phyloP scores from a whole-genome alignment of 1,140 invertebrate species.

The Wasmannia auropunctata region DNA sequence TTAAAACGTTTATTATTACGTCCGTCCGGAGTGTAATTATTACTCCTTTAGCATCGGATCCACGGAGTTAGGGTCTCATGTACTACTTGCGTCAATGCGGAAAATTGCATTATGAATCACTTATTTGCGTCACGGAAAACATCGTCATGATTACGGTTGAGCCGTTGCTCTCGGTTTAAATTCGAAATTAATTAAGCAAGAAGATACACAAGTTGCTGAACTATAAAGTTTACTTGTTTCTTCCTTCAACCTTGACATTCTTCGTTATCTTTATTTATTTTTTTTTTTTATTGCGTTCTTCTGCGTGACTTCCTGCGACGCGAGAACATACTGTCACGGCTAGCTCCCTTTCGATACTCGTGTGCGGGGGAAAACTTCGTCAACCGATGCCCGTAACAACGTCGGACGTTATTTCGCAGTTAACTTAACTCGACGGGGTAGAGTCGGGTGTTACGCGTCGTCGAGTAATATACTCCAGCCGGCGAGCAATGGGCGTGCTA shows the following conservation, averaged over 20 bases:
- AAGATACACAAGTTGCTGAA: background rate
- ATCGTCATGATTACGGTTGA: background rate
- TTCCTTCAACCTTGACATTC: background rate
- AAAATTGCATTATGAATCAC: background rate
- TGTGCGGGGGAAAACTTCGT: constrained; percentile 28
- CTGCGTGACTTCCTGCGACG: background rate
- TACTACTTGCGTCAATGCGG: background rate
- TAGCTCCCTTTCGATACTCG: background rate
- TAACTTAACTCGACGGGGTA: constrained; percentile 34
- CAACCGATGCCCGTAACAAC: constrained; percentile 28
- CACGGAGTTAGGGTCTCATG: background rate
- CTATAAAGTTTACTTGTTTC: background rate
- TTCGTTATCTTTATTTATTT: background rate
- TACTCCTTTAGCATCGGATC: background rate
- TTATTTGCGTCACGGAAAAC: background rate
- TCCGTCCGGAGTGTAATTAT: background rate
- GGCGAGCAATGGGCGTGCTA: constrained; percentile 72
- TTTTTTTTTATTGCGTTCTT: background rate
- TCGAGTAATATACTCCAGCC: constrained; percentile 65
- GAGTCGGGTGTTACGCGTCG: constrained; percentile 37
- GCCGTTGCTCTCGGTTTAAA: constrained; percentile 10
- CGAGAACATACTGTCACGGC: background rate
- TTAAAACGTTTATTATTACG: background rate
- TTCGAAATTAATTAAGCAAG: background rate
- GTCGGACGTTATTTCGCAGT: constrained; percentile 61